Percentiles rank a stretch among this genome's conserved stretches.
phyloP scores from a whole-genome alignment of 2,797 vertebrate species.

The Pempheris klunzingeri region DNA sequence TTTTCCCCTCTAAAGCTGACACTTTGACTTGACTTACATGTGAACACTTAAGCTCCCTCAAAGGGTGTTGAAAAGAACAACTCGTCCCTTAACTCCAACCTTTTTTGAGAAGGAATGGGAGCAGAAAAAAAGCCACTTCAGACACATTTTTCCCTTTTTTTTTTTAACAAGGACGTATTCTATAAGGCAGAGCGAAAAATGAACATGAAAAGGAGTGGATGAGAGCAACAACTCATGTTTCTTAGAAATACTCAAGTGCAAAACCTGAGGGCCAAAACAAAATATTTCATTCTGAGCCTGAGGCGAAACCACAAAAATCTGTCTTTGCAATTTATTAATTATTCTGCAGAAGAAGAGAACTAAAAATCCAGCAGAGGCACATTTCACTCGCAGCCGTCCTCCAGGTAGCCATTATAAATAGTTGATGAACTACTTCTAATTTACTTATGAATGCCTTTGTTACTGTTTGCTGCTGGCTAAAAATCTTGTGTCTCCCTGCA shows the following conservation, averaged over 20 bases:
- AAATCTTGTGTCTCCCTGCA: background rate
- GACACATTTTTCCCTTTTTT: background rate
- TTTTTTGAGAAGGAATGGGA: background rate
- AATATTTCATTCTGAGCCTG: slow-evolving; percentile 28
- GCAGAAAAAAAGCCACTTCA: background rate
- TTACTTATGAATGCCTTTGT: slow-evolving; percentile 42
- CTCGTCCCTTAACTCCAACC: background rate
- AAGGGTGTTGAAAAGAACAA: slow-evolving; percentile 14
- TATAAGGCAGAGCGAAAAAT: slow-evolving; percentile 6
- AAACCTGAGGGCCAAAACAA: slow-evolving; percentile 31
- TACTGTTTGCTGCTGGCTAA: slow-evolving; percentile 5
- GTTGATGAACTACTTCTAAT: slow-evolving; percentile 44
- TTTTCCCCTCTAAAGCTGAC: background rate
- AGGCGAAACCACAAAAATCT: slow-evolving; percentile 32
- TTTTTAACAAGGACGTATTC: background rate
- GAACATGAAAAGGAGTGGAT: slow-evolving; percentile 9
- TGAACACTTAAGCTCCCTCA: slow-evolving; percentile 9
- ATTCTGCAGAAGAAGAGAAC: slow-evolving; percentile 42
- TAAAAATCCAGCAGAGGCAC: slow-evolving; percentile 31
- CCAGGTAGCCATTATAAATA: slow-evolving; percentile 50
- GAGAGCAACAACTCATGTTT: background rate
- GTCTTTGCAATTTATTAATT: slow-evolving; percentile 40
- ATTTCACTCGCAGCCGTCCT: slow-evolving; percentile 41
- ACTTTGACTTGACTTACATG: slow-evolving; percentile 17
- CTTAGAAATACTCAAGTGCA: slow-evolving; percentile 35